Conservation (phyloP, 2,888 invertebrate species). For the Calameuta pallipes region DNA sequence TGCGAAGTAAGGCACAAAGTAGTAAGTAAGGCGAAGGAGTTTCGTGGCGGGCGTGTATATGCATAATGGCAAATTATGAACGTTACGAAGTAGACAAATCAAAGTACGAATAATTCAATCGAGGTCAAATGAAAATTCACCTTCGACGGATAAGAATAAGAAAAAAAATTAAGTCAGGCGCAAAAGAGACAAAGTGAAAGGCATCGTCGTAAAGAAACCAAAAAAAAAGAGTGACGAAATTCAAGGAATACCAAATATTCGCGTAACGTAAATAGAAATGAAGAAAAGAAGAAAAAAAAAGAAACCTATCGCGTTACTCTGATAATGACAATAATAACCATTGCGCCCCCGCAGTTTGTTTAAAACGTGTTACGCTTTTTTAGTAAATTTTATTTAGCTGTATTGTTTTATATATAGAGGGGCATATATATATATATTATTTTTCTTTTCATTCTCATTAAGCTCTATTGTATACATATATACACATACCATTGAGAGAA, state of each 20-base stretch:
- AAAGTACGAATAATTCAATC: not conserved
- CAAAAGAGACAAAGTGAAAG: not conserved
- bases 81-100: not conserved
- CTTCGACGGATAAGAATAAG: not conserved
- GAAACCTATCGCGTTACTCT: no score
- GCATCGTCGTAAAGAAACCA: not conserved
- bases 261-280: not conserved
- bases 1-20: no score
- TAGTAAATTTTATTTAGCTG: no score
- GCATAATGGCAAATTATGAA: not conserved
- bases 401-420: no score
- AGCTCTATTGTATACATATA: slow-evolving; percentile 7
- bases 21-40: no score
- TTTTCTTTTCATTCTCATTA: not conserved
- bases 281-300: not conserved
- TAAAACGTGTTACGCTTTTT: no score
- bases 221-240: not conserved
- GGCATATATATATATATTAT: slow-evolving; percentile 7
- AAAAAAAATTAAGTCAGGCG: not conserved
- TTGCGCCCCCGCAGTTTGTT: no score
- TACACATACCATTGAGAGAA: not conserved
- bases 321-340: no score
- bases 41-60: not conserved
- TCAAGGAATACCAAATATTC: no score
- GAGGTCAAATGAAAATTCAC: not conserved